Percentiles rank a stretch among this genome's conserved stretches.
Conservation (phyloP, 2,113 vertebrate genomes). For the Cyrtonyx montezumae region DNA sequence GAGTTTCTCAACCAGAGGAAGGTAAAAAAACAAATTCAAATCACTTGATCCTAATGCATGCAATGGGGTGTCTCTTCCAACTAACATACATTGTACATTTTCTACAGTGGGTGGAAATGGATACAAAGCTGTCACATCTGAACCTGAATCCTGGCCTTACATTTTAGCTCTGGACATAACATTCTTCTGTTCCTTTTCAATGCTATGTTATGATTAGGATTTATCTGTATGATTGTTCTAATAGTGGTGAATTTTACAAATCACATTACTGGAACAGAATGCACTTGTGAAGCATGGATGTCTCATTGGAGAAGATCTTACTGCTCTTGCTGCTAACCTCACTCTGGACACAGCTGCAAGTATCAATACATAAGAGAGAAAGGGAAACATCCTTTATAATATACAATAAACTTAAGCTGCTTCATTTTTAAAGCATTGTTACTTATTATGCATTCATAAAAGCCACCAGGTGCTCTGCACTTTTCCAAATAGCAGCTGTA, state of each 20-base stretch:
- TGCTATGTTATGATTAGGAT: background rate
- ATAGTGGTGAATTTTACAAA: background rate
- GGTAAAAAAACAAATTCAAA: background rate
- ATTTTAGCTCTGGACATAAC: background rate
- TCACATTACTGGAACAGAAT: background rate
- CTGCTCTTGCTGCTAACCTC: background rate
- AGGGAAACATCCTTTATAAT: background rate
- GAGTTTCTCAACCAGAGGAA: background rate
- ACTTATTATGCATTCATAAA: background rate
- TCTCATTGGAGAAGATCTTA: background rate
- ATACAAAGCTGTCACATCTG: background rate
- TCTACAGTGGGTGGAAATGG: background rate
- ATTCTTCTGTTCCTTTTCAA: background rate
- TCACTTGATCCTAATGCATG: background rate
- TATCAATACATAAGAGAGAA: background rate
- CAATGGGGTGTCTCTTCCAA: background rate
- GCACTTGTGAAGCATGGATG: background rate
- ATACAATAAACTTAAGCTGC: background rate
- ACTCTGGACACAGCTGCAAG: background rate
- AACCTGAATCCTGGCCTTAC: background rate
- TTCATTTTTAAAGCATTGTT: background rate
- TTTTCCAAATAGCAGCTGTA: conserved; percentile 8
- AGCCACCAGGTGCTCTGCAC: background rate
- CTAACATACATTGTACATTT: background rate
- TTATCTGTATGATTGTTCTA: background rate